Evolutionary conservation across 1,140 invertebrate genomes (phyloP), one percentile per base, ranked within the genome.

Genomic region (Heliconius nattereri): DNA sequence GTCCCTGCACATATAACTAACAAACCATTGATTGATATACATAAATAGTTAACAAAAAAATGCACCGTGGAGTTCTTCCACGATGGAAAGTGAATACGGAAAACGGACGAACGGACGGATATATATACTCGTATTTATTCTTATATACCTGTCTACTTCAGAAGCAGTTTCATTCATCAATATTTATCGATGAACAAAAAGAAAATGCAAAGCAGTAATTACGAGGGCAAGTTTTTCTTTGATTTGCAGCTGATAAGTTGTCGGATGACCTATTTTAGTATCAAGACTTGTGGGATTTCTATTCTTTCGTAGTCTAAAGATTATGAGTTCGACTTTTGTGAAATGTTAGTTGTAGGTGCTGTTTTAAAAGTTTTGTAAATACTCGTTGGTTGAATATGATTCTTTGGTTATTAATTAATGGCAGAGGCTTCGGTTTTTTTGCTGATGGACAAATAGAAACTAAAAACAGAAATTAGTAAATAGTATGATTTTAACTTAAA

Each of bases 201-300:
- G 11, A 66, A 66, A 66, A 66, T 66, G 3, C 60, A 29, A 26
- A 29, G 5, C 60, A 29, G 3, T 26, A 66, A 66, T 66, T 66
- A 29, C 26, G 6, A 29, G 60, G 5, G 60, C 26, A 66, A 66
- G 26, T 29, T 66, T 66, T 66, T 66, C 71, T 72, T 72, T 72
- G 71, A 72, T 72, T 72, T 72, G 35, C 16, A 72, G n/a, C 35
- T 37, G 71, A 35, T 40, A 72, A 72, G 32, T 72, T 72, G 35
- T 72, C 71, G 71, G 71, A 37, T 40, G 71, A 72, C 71, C 71
- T 72, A 72, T 72, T 72, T 72, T 72, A 7, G 35, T 72, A 37
- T 40, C 71, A 40, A 72, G 40, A 72, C 71, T 72, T 23, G 71
- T n/a, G n/a, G 20, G 35, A 72, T 72, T 37, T 72, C 35, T 72